These are phyloP conservation scores for Albula goreensis DNA, from an alignment of 2,113 vertebrate genomes.

Conservation along the genomic window DNA sequence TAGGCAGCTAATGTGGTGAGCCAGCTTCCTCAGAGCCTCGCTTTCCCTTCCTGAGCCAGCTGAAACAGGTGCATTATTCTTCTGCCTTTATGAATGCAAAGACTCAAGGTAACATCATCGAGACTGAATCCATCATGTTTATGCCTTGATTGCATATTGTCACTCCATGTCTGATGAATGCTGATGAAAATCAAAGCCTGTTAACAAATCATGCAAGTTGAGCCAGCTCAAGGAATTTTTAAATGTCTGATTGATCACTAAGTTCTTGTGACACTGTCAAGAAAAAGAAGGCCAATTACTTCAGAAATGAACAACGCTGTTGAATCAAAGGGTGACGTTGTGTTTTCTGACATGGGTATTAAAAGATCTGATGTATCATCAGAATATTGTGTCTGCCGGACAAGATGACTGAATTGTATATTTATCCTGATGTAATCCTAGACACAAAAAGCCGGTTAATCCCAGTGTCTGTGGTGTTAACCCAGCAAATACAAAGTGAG, in stretches of 20 bases:
- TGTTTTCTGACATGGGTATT: not conserved
- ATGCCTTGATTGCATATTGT: not conserved
- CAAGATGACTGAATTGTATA: not conserved
- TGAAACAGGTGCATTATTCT: not conserved
- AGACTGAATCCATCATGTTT: not conserved
- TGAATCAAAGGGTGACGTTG: not conserved
- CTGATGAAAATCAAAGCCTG: not conserved
- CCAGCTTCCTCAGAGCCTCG: too few relatives aligned
- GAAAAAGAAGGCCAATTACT: not conserved
- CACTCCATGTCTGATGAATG: not conserved
- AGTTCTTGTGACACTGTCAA: not conserved
- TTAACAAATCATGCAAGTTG: not conserved
- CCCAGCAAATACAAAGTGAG: not conserved
- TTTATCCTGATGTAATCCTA: conserved; percentile 6
- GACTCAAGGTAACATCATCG: not conserved
- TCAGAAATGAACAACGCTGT: not conserved
- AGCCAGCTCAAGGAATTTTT: not conserved
- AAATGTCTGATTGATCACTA: not conserved
- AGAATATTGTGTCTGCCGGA: not conserved
- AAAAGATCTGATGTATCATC: not conserved
- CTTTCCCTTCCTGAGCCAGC: too few relatives aligned
- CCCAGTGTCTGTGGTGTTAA: not conserved
- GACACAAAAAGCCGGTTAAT: not conserved
- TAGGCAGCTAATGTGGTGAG: too few relatives aligned
- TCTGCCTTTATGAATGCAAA: not conserved